Evolutionary conservation across 1,140 invertebrate species (phyloP), one percentile per base, ranked within the genome.

Genomic region (Globodera ellingtonae): DNA sequence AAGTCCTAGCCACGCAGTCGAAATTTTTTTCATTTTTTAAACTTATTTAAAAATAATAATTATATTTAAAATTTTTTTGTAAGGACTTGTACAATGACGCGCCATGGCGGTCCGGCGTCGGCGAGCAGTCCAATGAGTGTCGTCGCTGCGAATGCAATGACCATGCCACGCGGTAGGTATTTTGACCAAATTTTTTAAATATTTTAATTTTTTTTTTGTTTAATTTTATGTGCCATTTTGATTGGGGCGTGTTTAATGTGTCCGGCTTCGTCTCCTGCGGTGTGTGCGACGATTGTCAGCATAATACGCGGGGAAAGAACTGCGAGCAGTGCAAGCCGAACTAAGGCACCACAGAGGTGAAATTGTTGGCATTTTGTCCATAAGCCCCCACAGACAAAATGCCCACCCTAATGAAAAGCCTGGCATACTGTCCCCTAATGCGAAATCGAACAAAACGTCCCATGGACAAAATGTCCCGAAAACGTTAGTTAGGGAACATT

Each of bases 81-180:
- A 35, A 70, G 67, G 95, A 96, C 85, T 95, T 97, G 86, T 96
- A 93, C 89, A 95, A 96, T 86, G 96, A 98, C 90, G 89, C 95
- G n/a, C 95, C 95, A 0, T 98, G 96, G 96, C 94, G 94, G 89
- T 95, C 96, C 3, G 95, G 95, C 4, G 93, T 96, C 83, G 95
- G 94, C 44, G 94, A 94, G 89, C 93, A 94, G 84, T 94, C 94
- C 0, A 97, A 98, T 90, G 95, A 95, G 46, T 98, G 96, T 88
- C 94, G 95, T 91, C 91, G 93, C 79, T 97, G 95, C 89, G 94
- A 95, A 79, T 97, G 95, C 89, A 95, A 97, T 88, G 93, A 94
- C 80, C 95, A 97, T 86, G 93, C 95, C 0, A 92, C 91, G 0
- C 35, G 35, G 0, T 35, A 93, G 75, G 73, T 75, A 15, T 44